Base-by-base conservation (phyloP, 2,888 invertebrate species). In the Coremacera marginata region DNA sequence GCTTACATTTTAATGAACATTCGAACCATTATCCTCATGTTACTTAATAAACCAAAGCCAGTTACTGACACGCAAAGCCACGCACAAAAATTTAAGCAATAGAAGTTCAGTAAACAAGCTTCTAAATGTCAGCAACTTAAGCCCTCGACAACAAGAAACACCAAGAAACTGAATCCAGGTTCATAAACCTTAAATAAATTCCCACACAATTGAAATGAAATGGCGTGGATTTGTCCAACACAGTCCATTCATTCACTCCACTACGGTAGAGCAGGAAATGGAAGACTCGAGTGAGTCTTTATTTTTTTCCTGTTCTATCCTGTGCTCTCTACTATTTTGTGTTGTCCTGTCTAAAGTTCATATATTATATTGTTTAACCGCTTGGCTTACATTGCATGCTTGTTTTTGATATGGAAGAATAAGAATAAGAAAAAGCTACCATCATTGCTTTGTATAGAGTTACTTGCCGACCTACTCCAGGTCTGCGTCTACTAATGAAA, bases 141-240 rank as follows among this genome's bases (percentile, higher is more conserved):
- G n/a, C 55, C 57, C 11, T 22, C 25, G 57, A 14, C 57, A 27
- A 55, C 16, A 31, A 9, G 34, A 31, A 31, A n/a, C 27, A 34
- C 16, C n/a, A 9, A 31, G 31, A 25, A 25, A 11, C 16, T 4
- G 63, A 63, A n/a, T 14, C n/a, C n/a, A 55, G 22, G 55, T 55
- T 55, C 63, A 63, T 63, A 63, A 62, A 63, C 63, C 27, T 31
- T 27, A 9, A 14, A 22, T 60, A 60, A 60, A 27, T 60, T 60
- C 57, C 57, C 57, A 60, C 57, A 63, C 31, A 63, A 63, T 31
- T 31, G 63, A 31, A 63, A 31, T 63, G 63, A 63, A 63, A 63
- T 31, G 31, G n/a, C 63, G 31, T 31, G 63, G 31, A 63, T 63
- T 63, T 63, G 27, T n/a, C 5, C 27, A 31, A n/a, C 63, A 25